A percentile compares a stretch with the other conserved stretches of the same genome.
These are phyloP conservation scores for Deroptyus accipitrinus DNA, from an alignment of 2,113 vertebrate species.

Conservation along the genomic window DNA sequence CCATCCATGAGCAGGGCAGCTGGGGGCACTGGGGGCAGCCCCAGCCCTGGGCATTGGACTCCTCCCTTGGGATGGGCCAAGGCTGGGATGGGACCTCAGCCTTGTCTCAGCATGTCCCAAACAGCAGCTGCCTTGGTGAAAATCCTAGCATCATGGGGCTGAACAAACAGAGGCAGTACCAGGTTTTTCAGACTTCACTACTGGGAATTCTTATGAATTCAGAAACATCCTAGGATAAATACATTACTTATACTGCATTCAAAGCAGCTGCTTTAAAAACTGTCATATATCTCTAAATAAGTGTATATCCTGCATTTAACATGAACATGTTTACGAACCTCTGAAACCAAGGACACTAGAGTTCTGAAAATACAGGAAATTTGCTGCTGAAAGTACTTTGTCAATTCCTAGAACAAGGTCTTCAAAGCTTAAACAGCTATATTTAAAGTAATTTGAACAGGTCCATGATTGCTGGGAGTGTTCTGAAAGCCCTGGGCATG, in stretches of 20 bases:
- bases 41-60: not conserved
- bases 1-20: not conserved
- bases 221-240: not conserved
- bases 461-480: not conserved
- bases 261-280: not conserved
- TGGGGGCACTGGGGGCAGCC: not conserved
- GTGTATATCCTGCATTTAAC: not conserved
- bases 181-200: not conserved
- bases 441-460: slow-evolving; percentile 2
- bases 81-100: not conserved
- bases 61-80: not conserved
- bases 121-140: not conserved
- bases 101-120: not conserved
- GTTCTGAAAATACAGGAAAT: not conserved
- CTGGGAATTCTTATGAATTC: not conserved
- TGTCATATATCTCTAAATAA: not conserved
- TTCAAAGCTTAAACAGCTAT: not conserved
- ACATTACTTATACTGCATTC: not conserved
- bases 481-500: not conserved
- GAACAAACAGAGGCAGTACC: not conserved
- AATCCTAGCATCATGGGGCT: not conserved
- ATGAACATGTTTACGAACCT: not conserved
- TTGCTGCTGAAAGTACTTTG: not conserved
- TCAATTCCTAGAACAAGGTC: not conserved
- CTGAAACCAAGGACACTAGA: not conserved